Base-by-base conservation (phyloP, 1,140 invertebrate species). In the Amphibalanus amphitrite region DNA sequence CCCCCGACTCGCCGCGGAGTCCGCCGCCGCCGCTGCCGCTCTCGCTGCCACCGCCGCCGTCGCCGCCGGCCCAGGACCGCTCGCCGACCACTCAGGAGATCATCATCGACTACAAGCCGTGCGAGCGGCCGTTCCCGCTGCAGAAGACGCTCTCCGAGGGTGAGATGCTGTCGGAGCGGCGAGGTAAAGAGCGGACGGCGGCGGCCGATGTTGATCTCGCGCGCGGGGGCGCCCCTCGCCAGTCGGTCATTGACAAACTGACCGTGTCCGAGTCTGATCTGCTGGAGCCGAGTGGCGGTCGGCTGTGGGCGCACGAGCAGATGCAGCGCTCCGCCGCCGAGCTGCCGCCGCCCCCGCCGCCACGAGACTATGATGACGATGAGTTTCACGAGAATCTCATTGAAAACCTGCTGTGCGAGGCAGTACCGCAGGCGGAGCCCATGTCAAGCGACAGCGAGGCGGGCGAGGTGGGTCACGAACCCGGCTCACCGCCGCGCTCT, bases 91-190 rank as follows among this genome's bases (percentile, higher is more conserved):
- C 89, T 78, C 85, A 87, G 76, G 90, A 92, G 81, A 92, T 92
- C 72, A 86, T 92, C 69, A 92, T 92, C 74, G 89, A 91, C 79
- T 92, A 91, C 78, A 90, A 92, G 79, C 89, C 89, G 20, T 86
- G 88, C 68, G 82, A 88, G 1, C 83, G 10, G 82, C 80, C 86
- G 76, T 82, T 86, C 76, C 79, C 85, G n/a, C 78, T 91, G 47
- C 85, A 87, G 67, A 92, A 92, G 82, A 90, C 90, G 0, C 79
- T 89, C 38, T 91, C 89, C 0, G 90, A 91, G 78, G 88, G 89
- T 3, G 88, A 91, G 80, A 90, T 91, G 72, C 79, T 89, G 70
- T 79, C 88, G 47, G 87, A 89, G 75, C 85, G 86, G 64, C 72
- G 75, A 70, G 74, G 71, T 69, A 76, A 75, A 0, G 68, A 76